These are phyloP conservation scores for Torymus auratus DNA, from an alignment of 2,888 invertebrate genomes.

Conservation along the genomic window DNA sequence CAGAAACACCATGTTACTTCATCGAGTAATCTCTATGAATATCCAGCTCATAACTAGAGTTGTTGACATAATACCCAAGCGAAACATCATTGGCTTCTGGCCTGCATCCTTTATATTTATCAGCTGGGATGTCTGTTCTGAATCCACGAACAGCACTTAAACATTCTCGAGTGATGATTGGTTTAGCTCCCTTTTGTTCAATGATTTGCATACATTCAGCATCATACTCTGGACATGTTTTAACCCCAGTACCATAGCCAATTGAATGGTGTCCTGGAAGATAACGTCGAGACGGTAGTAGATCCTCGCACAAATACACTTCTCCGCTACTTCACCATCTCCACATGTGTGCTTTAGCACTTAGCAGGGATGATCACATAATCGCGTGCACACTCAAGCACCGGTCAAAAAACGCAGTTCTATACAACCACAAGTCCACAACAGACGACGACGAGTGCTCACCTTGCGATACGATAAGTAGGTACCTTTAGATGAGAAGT, in stretches of 20 bases:
- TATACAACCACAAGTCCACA: too few species aligned
- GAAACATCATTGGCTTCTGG: slow-evolving; percentile 87
- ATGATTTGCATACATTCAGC: slow-evolving; percentile 94
- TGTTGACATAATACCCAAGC: slow-evolving; percentile 91
- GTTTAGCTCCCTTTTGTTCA: slow-evolving; percentile 89
- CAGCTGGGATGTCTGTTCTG: slow-evolving; percentile 92
- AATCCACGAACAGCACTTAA: slow-evolving; percentile 87
- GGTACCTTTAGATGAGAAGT: too few species aligned
- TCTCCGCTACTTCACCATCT: too few species aligned
- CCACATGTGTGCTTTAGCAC: too few species aligned
- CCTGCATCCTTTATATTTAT: slow-evolving; percentile 93
- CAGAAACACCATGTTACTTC: slow-evolving; percentile 93
- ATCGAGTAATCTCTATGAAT: slow-evolving; percentile 89
- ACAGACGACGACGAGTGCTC: too few species aligned
- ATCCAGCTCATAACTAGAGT: slow-evolving; percentile 90
- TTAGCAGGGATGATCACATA: too few species aligned
- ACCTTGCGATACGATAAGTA: too few species aligned
- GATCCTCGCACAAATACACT: too few species aligned
- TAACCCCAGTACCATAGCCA: slow-evolving; percentile 87
- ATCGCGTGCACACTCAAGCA: too few species aligned
- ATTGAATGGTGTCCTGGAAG: slow-evolving; percentile 88
- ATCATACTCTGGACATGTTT: slow-evolving; percentile 88
- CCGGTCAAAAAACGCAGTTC: too few species aligned
- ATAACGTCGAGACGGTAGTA: too few species aligned
- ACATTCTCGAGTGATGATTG: slow-evolving; percentile 90